These are phyloP conservation scores for Patiria miniata DNA, from an alignment of 35 echinoderm and acorn worm genomes.

Conservation along the genomic window DNA sequence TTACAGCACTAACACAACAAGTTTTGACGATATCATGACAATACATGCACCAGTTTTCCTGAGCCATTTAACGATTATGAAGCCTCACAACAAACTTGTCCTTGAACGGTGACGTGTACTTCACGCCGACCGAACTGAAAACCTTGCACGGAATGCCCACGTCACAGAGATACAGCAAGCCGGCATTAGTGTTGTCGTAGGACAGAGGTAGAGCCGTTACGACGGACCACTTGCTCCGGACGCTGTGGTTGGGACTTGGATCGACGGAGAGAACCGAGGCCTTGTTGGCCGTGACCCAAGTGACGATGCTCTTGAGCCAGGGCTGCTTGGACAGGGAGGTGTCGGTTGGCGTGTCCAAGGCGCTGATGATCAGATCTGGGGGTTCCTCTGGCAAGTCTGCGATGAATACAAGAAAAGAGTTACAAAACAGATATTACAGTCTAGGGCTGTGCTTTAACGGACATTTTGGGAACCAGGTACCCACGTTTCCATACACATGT, in stretches of 20 bases:
- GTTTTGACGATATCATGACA: too few species aligned
- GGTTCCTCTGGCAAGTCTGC: conserved; percentile 21
- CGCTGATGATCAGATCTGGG: conserved; percentile 59
- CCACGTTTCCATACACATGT: too few species aligned
- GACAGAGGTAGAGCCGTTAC: conserved; percentile 54
- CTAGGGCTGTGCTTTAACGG: too few species aligned
- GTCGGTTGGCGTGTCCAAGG: conserved; percentile 59
- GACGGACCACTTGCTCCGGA: conserved; percentile 41
- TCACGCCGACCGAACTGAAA: conserved; percentile 40
- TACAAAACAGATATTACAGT: too few species aligned
- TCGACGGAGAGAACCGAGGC: conserved; percentile 53
- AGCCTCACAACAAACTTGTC: conserved; percentile 56
- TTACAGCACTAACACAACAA: too few species aligned
- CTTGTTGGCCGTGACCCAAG: conserved; percentile 47
- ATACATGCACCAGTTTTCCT: too few species aligned
- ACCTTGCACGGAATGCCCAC: conserved; percentile 73
- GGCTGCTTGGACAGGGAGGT: conserved; percentile 45
- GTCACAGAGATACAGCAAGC: conserved; percentile 69
- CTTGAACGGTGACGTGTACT: conserved; percentile 63
- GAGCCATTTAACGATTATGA: conserved; percentile 34
- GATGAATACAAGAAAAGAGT: too few species aligned
- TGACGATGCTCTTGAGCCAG: conserved; percentile 53
- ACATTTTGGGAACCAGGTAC: too few species aligned
- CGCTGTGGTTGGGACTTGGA: conserved; percentile 53
- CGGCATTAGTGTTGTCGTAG: conserved; percentile 37